Conservation (phyloP, 2,797 vertebrate genomes). For the Enteromius unitaeniatus region DNA sequence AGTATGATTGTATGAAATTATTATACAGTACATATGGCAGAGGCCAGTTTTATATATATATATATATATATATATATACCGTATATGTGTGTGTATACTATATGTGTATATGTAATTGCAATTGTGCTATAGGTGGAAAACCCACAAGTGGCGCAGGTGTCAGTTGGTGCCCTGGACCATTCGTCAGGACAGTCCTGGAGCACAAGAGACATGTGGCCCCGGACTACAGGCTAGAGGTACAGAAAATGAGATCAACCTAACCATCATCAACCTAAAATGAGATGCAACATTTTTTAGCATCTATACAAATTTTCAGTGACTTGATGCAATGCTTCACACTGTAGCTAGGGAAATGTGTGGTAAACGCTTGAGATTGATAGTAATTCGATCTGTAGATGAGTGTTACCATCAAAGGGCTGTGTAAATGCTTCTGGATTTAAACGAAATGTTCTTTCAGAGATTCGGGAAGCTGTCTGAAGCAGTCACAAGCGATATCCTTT, state of each 20-base stretch:
- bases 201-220: conserved; percentile 91
- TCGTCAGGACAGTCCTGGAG: conserved; percentile 89
- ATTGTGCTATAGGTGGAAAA: conserved; percentile 88
- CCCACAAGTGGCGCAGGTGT: conserved; percentile 95
- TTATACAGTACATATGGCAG: neutral
- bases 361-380: conserved; percentile 18
- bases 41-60: no score
- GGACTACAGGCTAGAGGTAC: conserved; percentile 93
- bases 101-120: neutral
- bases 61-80: neutral
- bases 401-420: conserved; percentile 52
- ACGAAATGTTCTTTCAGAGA: conserved; percentile 32
- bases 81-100: no score
- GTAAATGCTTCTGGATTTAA: conserved; percentile 44
- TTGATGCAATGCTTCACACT: neutral
- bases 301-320: neutral
- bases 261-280: neutral
- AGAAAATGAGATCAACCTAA: neutral
- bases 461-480: conserved; percentile 40
- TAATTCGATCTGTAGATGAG: conserved; percentile 28
- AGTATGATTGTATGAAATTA: no score
- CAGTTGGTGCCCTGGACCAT: conserved; percentile 92
- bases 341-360: neutral
- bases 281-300: neutral
- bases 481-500: conserved; percentile 21